phyloP scores from a whole-genome alignment of 2,797 vertebrate genomes.

The Gobionotothen gibberifrons region DNA sequence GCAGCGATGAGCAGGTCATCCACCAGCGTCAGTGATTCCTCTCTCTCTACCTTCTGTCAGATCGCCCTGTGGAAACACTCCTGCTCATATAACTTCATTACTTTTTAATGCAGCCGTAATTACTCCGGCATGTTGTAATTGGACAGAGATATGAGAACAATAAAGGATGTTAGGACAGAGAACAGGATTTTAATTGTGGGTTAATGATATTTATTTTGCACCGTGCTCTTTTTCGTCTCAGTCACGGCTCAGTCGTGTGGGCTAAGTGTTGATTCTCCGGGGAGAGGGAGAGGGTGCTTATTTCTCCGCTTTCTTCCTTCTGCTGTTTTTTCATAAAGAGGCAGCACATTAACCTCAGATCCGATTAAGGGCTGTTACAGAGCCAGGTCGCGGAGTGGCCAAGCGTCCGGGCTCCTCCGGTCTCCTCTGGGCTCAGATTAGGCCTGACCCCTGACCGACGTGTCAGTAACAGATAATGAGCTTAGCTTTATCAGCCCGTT shows the following conservation, averaged over 20 bases:
- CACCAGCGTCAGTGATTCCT: conserved; percentile 12
- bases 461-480: conserved; percentile 76
- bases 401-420: conserved; percentile 57
- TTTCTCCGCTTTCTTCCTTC: conserved; percentile 34
- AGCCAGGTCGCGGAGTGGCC: conserved; percentile 58
- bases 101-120: conserved; percentile 86
- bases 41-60: conserved; percentile 63
- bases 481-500: conserved; percentile 70
- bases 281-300: conserved; percentile 42
- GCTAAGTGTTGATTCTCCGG: conserved; percentile 64
- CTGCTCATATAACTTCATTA: conserved; percentile 85
- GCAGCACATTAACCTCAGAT: conserved; percentile 74
- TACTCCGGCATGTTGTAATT: conserved; percentile 82
- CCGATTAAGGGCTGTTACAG: conserved; percentile 69
- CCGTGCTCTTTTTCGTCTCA: conserved; percentile 58
- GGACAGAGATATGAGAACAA: conserved; percentile 80
- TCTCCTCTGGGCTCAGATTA: conserved; percentile 74
- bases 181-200: conserved; percentile 81
- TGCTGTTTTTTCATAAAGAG: conserved; percentile 72
- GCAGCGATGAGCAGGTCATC: conserved; percentile 41
- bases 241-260: conserved; percentile 60
- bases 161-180: conserved; percentile 79
- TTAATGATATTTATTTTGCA: conserved; percentile 83
- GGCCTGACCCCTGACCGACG: conserved; percentile 66
- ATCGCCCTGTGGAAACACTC: conserved; percentile 73